These are phyloP conservation scores for Hoplias malabaricus DNA, from an alignment of 2,113 vertebrate genomes.

Conservation along the genomic window DNA sequence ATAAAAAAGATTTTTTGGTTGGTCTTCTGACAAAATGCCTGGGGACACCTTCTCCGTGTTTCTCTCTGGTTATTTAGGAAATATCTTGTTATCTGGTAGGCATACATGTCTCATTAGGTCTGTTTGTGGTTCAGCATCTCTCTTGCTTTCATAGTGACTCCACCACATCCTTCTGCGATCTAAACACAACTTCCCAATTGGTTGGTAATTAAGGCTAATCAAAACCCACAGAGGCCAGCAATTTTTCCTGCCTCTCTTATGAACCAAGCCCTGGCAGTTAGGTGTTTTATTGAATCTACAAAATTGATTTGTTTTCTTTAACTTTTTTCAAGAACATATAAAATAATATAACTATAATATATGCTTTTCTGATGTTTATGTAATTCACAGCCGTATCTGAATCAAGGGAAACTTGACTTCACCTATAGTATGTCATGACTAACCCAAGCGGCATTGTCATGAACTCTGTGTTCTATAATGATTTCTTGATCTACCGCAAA, in stretches of 20 bases:
- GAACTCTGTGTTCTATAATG: slow-evolving; percentile 36
- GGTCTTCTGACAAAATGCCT: slow-evolving; percentile 41
- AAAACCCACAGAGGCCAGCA: slow-evolving; percentile 64
- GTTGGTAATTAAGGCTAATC: slow-evolving; percentile 75
- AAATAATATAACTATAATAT: background rate
- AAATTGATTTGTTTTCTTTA: background rate
- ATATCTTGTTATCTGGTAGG: slow-evolving; percentile 66
- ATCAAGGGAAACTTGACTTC: background rate
- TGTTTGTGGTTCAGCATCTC: slow-evolving; percentile 70
- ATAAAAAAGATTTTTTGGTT: background rate
- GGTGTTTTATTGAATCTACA: background rate
- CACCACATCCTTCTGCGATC: slow-evolving; percentile 62
- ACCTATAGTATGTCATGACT: background rate
- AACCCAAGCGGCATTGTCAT: slow-evolving; percentile 31
- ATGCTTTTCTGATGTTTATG: background rate
- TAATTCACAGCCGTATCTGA: background rate
- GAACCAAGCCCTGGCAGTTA: background rate
- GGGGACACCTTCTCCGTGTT: slow-evolving; percentile 53
- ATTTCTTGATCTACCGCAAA: slow-evolving; percentile 52
- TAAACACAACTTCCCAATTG: slow-evolving; percentile 67
- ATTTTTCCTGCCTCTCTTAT: slow-evolving; percentile 28
- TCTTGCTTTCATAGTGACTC: slow-evolving; percentile 65
- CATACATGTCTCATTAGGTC: slow-evolving; percentile 69
- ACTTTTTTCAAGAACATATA: background rate
- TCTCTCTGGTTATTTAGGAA: slow-evolving; percentile 55